phyloP scores from a whole-genome alignment of 1,140 invertebrate species.

The Drosophila erecta region DNA sequence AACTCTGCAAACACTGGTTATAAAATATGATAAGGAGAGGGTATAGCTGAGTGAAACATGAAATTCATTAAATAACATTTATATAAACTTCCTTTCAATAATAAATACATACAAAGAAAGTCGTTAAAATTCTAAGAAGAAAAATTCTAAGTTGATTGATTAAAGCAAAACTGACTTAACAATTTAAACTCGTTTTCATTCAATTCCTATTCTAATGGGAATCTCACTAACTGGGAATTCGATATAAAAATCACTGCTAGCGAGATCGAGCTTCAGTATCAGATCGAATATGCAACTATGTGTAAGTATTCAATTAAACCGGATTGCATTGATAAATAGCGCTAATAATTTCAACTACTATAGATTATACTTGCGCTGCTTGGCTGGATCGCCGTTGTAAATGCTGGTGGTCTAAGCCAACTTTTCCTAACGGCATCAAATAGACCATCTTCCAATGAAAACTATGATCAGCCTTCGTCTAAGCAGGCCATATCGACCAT shows the following conservation, averaged over 20 bases:
- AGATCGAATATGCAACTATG: not conserved
- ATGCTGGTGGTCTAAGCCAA: not conserved
- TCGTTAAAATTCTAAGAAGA: too few species aligned
- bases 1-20: not conserved
- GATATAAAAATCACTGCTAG: constrained; percentile 2
- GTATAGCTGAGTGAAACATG: too few species aligned
- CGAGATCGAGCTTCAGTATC: not conserved
- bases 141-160: too few species aligned
- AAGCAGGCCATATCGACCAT: not conserved
- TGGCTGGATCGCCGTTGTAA: not conserved
- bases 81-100: too few species aligned
- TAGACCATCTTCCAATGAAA: not conserved
- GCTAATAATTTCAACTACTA: not conserved
- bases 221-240: not conserved
- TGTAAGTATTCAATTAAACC: constrained; percentile 6
- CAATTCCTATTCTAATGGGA: not conserved
- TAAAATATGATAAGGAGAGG: not conserved
- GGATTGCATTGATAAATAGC: not conserved
- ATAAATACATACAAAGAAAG: too few species aligned
- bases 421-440: not conserved
- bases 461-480: not conserved
- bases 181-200: constrained; percentile 1
- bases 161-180: too few species aligned
- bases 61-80: not conserved
- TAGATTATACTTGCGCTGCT: not conserved